Evolutionary conservation across 2,888 invertebrate genomes (phyloP).

Genomic region (Philonicus albiceps): DNA sequence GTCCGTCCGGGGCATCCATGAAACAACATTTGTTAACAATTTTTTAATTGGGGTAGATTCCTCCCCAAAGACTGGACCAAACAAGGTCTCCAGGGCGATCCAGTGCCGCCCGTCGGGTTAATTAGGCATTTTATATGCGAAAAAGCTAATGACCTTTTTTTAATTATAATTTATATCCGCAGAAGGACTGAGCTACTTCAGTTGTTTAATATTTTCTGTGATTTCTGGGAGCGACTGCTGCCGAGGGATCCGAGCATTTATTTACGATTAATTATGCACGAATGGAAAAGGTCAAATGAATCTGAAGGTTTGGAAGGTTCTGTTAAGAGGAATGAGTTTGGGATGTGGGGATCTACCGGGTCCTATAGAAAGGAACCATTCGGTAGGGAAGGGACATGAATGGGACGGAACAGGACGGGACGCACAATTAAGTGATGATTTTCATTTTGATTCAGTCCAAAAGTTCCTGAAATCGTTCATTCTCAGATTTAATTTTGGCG

Average conservation of each 20-base stretch:
- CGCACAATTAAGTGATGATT: constrained; percentile 15
- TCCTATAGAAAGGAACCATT: background rate
- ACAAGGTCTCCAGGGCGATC: constrained; percentile 5
- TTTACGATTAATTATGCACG: constrained; percentile 40
- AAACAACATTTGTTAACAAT: constrained; percentile 41
- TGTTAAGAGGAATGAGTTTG: background rate
- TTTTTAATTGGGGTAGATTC: constrained; percentile 39
- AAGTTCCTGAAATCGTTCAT: background rate
- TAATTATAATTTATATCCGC: constrained; percentile 40
- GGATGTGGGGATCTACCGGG: background rate
- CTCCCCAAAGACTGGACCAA: constrained; percentile 15
- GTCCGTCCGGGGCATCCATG: background rate
- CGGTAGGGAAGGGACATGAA: background rate
- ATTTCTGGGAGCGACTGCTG: constrained; percentile 15
- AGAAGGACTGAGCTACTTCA: background rate
- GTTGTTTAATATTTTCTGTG: constrained; percentile 29
- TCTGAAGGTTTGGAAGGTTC: background rate
- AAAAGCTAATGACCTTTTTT: constrained; percentile 41
- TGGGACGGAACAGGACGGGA: background rate
- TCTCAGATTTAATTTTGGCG: constrained; percentile 3
- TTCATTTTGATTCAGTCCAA: constrained; percentile 23
- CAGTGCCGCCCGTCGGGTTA: constrained; percentile 35
- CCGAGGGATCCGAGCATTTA: constrained; percentile 8
- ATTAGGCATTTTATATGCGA: constrained; percentile 42
- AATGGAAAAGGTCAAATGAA: constrained; percentile 31